A percentile compares a stretch with the other conserved stretches of the same genome.
These are phyloP conservation scores for Capromys pilorides DNA, from an alignment of 2,797 vertebrate species.

Conservation along the genomic window DNA sequence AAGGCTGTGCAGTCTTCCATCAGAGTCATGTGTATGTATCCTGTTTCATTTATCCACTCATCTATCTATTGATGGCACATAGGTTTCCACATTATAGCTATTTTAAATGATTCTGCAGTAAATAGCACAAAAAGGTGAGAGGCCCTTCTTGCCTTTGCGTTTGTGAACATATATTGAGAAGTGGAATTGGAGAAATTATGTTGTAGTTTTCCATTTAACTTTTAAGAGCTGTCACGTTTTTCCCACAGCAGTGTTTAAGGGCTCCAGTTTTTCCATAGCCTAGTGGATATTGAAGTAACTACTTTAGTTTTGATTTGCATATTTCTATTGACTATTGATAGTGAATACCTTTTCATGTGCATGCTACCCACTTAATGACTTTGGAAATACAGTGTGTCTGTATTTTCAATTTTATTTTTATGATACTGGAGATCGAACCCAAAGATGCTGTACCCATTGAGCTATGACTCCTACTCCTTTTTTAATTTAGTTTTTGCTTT, in stretches of 20 bases:
- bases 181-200: background rate
- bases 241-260: background rate
- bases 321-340: background rate
- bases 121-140: background rate
- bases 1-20: background rate
- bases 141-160: background rate
- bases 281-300: background rate
- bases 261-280: background rate
- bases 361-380: background rate
- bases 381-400: too few relatives aligned
- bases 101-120: background rate
- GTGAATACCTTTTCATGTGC: background rate
- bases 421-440: too few relatives aligned
- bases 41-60: background rate
- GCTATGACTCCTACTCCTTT: too few relatives aligned
- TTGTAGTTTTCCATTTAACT: background rate
- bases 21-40: background rate
- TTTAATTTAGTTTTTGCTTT: too few relatives aligned
- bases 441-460: too few relatives aligned
- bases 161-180: background rate
- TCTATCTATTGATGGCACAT: background rate
- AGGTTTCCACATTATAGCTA: background rate
- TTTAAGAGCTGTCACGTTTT: background rate
- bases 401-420: too few relatives aligned
- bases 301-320: background rate